Base-by-base conservation (phyloP, 2,113 vertebrate species). In the Bufo bufo region DNA sequence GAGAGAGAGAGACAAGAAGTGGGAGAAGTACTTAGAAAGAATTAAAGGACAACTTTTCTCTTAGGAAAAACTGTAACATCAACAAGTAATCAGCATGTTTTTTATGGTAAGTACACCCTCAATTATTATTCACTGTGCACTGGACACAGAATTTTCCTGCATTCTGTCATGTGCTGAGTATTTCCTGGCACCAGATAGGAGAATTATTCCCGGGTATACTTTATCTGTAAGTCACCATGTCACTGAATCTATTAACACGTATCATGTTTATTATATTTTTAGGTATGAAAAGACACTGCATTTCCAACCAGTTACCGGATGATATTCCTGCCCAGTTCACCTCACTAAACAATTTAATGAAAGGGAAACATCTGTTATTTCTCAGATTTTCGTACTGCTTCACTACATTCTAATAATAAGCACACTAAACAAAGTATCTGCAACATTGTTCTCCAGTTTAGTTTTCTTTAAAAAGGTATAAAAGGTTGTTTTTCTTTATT, bases 351-450 rank as follows among this genome's bases (percentile, higher is more conserved):
- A 85, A 87, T 92, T 89, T 90, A 92, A 93, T 91, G 86, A 89
- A 93, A 91, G 92, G 93, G 91, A 94, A 94, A 94, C 94, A 94
- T 93, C 94, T 95, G 85, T 72, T 86, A 49, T 23, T 50, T 10
- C 17, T 65, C 23, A 63, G 45, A 78, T 85, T 20, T 75, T 85
- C 59, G 77, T 45, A 58, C 56, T 65, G 20, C 33, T 65, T 65
- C 47, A 86, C 20, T 58, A 58, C 49, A 52, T 59, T 59, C 16
- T 19, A 49, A 75, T 49, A 75, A 75, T 49, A 75, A 12, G 23
- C 8, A 23, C 8, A 66, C 20, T 23, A 66, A 7, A n/a, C 8
- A 8, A 23, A 23, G n/a, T 23, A 8, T 23, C n/a, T 66, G 33
- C 10, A 16, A 45, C 10, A 72, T 16, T 2, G 2, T 45, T 45